Conservation (phyloP, 2,113 vertebrate species). For the Carlito syrichta region DNA sequence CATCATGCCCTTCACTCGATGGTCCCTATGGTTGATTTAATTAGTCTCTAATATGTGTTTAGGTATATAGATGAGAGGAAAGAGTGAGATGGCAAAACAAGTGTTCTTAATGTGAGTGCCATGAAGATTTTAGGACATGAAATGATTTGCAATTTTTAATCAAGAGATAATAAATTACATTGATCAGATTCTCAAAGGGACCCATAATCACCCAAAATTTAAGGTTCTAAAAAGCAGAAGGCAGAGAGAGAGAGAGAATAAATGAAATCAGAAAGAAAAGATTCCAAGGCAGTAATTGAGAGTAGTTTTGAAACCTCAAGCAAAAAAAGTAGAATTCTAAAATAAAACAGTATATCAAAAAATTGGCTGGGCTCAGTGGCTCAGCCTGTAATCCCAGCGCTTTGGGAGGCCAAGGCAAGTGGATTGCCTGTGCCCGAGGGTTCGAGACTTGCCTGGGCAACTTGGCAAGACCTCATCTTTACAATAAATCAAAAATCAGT, state of each 20-base stretch:
- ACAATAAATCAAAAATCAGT: too few species aligned
- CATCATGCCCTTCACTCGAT: not conserved
- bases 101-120: not conserved
- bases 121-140: not conserved
- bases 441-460: too few species aligned
- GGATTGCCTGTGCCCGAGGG: too few species aligned
- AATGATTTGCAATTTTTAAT: not conserved
- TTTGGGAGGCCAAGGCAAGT: too few species aligned
- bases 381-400: too few species aligned
- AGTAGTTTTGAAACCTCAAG: not conserved
- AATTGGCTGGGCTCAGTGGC: too few species aligned
- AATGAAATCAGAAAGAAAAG: constrained; percentile 3
- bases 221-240: not conserved
- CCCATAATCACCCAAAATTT: not conserved
- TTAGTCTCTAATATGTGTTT: not conserved
- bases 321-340: not conserved
- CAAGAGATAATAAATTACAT: not conserved
- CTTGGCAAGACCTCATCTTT: too few species aligned
- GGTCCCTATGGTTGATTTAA: not conserved
- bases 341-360: not conserved
- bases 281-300: not conserved
- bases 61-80: not conserved
- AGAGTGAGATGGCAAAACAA: not conserved
- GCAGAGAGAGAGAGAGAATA: not conserved
- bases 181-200: not conserved